Evolutionary conservation across 2,888 invertebrate genomes (phyloP).

Genomic region (Erebia ligea): DNA sequence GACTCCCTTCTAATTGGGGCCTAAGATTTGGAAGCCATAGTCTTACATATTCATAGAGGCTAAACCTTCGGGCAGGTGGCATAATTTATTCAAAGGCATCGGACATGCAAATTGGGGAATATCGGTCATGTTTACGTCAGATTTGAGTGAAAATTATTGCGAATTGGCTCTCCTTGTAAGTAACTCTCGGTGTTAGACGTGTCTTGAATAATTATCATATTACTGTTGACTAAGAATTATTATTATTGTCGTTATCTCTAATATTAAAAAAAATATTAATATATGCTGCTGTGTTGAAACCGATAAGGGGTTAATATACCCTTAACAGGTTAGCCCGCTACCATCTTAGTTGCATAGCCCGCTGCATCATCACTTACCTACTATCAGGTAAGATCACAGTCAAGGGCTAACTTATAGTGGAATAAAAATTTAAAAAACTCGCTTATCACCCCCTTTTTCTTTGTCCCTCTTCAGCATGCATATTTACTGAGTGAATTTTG

Average conservation of each 20-base stretch:
- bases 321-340: too few species aligned
- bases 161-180: conserved; percentile 62
- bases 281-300: too few species aligned
- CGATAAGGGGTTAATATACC: too few species aligned
- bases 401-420: too few species aligned
- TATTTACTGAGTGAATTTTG: too few species aligned
- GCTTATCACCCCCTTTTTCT: too few species aligned
- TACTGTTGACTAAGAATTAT: conserved; percentile 15
- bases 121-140: conserved; percentile 82
- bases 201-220: conserved; percentile 39
- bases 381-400: too few species aligned
- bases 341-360: too few species aligned
- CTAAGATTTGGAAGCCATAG: conserved; percentile 80
- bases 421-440: too few species aligned
- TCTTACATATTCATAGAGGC: conserved; percentile 82
- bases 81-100: conserved; percentile 79
- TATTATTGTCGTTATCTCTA: not conserved
- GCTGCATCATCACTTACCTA: too few species aligned
- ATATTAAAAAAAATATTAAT: too few species aligned
- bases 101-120: conserved; percentile 82
- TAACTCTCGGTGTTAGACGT: conserved; percentile 38
- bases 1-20: conserved; percentile 76
- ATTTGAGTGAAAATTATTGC: conserved; percentile 80
- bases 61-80: conserved; percentile 71
- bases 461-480: too few species aligned